phyloP scores from a whole-genome alignment of 2,113 vertebrate species.

The Oncorhynchus mykiss region DNA sequence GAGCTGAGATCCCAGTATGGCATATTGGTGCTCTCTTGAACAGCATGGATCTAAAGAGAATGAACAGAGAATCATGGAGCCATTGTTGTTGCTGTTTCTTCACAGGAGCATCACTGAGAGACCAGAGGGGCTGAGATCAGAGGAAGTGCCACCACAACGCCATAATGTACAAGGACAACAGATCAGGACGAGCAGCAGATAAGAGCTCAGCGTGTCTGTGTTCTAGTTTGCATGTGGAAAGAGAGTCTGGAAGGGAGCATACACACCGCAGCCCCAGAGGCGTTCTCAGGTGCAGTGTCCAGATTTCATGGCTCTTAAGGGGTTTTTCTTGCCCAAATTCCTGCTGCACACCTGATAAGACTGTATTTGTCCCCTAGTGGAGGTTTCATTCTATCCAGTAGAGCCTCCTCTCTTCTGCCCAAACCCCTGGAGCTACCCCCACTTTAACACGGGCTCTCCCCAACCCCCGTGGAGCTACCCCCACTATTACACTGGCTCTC shows the following conservation, averaged over 20 bases:
- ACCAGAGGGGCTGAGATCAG: constrained; percentile 7
- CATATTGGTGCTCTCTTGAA: background rate
- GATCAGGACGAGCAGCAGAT: constrained; percentile 53
- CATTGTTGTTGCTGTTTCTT: background rate
- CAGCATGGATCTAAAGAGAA: background rate
- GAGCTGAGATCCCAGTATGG: constrained; percentile 26
- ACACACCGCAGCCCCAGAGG: constrained; percentile 22
- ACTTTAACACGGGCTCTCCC: background rate
- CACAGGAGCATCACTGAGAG: constrained; percentile 1
- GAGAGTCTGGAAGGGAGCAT: background rate
- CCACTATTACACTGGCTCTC: background rate
- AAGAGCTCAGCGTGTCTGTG: constrained; percentile 35
- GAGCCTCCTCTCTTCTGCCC: constrained; percentile 30
- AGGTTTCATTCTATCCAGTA: constrained; percentile 37
- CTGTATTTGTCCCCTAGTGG: constrained; percentile 33
- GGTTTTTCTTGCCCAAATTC: constrained; percentile 51
- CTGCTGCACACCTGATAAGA: constrained; percentile 54
- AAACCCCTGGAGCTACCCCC: constrained; percentile 11
- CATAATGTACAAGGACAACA: constrained; percentile 51
- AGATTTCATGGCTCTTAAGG: constrained; percentile 46
- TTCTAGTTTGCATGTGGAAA: constrained; percentile 7
- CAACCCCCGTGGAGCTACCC: constrained; percentile 20
- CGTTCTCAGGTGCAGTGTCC: constrained; percentile 32
- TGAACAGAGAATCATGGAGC: background rate
- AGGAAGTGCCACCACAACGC: background rate